Evolutionary conservation across 2,797 vertebrate genomes (phyloP).

Genomic region (Atherinosoma microstoma): DNA sequence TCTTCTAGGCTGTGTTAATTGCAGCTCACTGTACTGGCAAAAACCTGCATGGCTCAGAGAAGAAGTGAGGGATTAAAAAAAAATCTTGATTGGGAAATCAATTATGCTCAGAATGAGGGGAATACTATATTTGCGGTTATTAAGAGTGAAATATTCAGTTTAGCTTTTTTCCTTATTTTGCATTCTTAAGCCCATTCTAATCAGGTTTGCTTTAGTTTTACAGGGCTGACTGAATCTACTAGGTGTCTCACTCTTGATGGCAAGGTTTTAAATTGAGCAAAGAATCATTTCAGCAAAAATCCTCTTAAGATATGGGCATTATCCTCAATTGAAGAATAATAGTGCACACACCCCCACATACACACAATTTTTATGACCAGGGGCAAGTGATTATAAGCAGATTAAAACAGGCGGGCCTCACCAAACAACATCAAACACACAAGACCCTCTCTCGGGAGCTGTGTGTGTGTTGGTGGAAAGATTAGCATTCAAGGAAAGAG

Average conservation of each 20-base stretch:
- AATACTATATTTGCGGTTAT: slow-evolving; percentile 24
- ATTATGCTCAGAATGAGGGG: slow-evolving; percentile 19
- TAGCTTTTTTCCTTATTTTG: background rate
- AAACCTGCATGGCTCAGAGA: slow-evolving; percentile 26
- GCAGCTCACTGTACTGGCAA: slow-evolving; percentile 23
- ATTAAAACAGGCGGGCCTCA: slow-evolving; percentile 74
- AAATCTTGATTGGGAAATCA: slow-evolving; percentile 45
- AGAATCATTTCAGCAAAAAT: slow-evolving; percentile 57
- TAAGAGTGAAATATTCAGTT: slow-evolving; percentile 4
- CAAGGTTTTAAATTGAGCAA: slow-evolving; percentile 42
- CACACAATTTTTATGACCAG: slow-evolving; percentile 17
- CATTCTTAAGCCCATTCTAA: background rate
- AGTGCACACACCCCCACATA: slow-evolving; percentile 1
- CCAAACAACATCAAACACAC: slow-evolving; percentile 71
- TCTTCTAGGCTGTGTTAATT: slow-evolving; percentile 54
- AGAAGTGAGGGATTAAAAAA: slow-evolving; percentile 41
- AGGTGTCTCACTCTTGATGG: slow-evolving; percentile 32
- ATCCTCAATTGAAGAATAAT: slow-evolving; percentile 51
- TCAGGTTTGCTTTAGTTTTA: slow-evolving; percentile 36
- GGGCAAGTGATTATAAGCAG: slow-evolving; percentile 70
- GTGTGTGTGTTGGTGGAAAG: slow-evolving; percentile 28
- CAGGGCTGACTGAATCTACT: slow-evolving; percentile 36
- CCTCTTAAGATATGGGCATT: slow-evolving; percentile 67
- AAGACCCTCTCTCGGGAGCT: slow-evolving; percentile 46
- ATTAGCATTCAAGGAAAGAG: slow-evolving; percentile 59